Percentiles rank a stretch among this genome's conserved stretches.
These are phyloP conservation scores for Spermophilus dauricus DNA, from an alignment of 2,113 vertebrate genomes.

Conservation along the genomic window DNA sequence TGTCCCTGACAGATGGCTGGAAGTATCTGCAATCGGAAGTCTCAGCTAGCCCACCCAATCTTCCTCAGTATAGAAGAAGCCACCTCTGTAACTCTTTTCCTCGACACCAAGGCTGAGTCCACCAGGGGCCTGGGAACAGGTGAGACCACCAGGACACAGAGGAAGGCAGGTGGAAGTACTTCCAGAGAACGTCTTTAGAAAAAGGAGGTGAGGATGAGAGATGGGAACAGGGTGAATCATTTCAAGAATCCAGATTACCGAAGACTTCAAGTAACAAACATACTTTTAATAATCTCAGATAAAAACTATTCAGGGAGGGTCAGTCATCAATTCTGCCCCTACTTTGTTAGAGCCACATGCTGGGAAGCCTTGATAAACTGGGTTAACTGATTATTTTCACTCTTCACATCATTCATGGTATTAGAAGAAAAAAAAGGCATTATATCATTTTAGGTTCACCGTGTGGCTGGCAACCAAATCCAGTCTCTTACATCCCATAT, in stretches of 20 bases:
- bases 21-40: neutral
- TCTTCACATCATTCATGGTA: slow-evolving; percentile 59
- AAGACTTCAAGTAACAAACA: slow-evolving; percentile 83
- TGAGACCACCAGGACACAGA: no score
- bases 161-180: neutral
- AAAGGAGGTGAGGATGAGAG: neutral
- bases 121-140: neutral
- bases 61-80: neutral
- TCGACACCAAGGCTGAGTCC: neutral
- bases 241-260: slow-evolving; percentile 2
- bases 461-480: slow-evolving; percentile 9
- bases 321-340: slow-evolving; percentile 60
- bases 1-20: neutral
- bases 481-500: slow-evolving; percentile 89
- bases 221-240: neutral
- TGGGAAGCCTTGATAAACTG: slow-evolving; percentile 5
- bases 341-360: neutral
- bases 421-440: slow-evolving; percentile 84
- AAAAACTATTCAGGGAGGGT: slow-evolving; percentile 75
- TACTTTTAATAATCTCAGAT: slow-evolving; percentile 87
- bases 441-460: slow-evolving; percentile 56
- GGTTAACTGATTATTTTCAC: slow-evolving; percentile 30
- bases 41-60: neutral
- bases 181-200: neutral
- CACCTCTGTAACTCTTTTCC: neutral